Evolutionary conservation across 2,113 vertebrate genomes (phyloP).

Genomic region (Chloropsis cyanopogon): DNA sequence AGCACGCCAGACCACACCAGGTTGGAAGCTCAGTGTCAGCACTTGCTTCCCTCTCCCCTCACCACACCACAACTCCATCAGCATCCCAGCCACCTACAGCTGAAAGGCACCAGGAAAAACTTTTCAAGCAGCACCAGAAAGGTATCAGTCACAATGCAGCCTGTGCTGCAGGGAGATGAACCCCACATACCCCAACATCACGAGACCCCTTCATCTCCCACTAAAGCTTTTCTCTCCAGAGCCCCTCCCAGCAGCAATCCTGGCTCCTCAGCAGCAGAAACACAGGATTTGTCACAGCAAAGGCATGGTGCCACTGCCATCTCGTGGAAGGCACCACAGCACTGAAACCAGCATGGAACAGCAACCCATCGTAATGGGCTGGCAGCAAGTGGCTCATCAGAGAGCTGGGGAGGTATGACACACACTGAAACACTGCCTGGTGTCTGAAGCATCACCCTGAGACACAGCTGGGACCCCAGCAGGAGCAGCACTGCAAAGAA

Average conservation of each 20-base stretch:
- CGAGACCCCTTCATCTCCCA: not conserved
- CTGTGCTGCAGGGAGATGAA: not conserved
- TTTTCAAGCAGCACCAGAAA: not conserved
- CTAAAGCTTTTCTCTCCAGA: not conserved
- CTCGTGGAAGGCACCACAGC: slow-evolving; percentile 6
- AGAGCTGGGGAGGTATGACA: not conserved
- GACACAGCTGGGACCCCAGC: not conserved
- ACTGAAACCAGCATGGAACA: accelerated
- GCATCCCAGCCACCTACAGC: not conserved
- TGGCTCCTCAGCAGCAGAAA: not conserved
- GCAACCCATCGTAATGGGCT: not conserved
- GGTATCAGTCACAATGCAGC: not conserved
- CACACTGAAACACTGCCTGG: not conserved
- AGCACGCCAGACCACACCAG: accelerated
- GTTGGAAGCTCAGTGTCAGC: not conserved
- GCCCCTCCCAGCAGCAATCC: not conserved
- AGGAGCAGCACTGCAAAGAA: not conserved
- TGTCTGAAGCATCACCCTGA: accelerated
- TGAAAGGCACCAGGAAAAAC: not conserved
- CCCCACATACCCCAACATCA: accelerated
- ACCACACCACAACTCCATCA: not conserved
- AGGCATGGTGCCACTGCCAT: slow-evolving; percentile 27
- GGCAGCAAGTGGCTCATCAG: not conserved
- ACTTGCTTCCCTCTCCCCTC: accelerated
- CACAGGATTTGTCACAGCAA: not conserved